Conservation (phyloP, 2,888 invertebrate species). For the Troides helena region DNA sequence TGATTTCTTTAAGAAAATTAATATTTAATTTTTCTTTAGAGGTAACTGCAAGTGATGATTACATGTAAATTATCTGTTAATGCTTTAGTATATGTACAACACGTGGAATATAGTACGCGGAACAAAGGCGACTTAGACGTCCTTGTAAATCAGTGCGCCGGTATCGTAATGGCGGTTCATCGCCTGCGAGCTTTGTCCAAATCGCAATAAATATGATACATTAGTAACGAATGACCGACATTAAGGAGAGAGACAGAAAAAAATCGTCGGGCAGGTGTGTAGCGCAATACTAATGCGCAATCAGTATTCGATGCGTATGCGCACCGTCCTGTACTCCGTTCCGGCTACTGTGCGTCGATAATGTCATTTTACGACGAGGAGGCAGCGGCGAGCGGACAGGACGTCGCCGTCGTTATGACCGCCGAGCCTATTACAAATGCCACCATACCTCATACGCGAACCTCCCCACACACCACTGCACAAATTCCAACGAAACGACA, state of each 20-base stretch:
- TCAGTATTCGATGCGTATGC: slow-evolving; percentile 74
- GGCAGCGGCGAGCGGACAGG: slow-evolving; percentile 69
- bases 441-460: slow-evolving; percentile 68
- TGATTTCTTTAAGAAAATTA: neutral
- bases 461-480: slow-evolving; percentile 55
- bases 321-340: slow-evolving; percentile 79
- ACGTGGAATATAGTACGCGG: slow-evolving; percentile 36
- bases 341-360: slow-evolving; percentile 80
- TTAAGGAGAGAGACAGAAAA: slow-evolving; percentile 76
- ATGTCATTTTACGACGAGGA: slow-evolving; percentile 79
- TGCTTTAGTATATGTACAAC: slow-evolving; percentile 2
- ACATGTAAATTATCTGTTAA: slow-evolving; percentile 15
- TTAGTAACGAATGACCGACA: slow-evolving; percentile 78
- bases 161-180: slow-evolving; percentile 58
- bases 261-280: slow-evolving; percentile 77
- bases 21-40: slow-evolving; percentile 29
- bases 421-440: slow-evolving; percentile 76
- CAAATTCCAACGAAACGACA: slow-evolving; percentile 47
- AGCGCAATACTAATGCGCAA: slow-evolving; percentile 77
- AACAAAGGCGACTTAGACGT: slow-evolving; percentile 53
- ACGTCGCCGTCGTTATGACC: slow-evolving; percentile 77
- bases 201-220: slow-evolving; percentile 76
- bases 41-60: neutral
- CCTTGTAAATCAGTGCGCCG: slow-evolving; percentile 52
- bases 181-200: slow-evolving; percentile 59